phyloP scores from a whole-genome alignment of 2,113 vertebrate genomes.

The Pelobates fuscus region DNA sequence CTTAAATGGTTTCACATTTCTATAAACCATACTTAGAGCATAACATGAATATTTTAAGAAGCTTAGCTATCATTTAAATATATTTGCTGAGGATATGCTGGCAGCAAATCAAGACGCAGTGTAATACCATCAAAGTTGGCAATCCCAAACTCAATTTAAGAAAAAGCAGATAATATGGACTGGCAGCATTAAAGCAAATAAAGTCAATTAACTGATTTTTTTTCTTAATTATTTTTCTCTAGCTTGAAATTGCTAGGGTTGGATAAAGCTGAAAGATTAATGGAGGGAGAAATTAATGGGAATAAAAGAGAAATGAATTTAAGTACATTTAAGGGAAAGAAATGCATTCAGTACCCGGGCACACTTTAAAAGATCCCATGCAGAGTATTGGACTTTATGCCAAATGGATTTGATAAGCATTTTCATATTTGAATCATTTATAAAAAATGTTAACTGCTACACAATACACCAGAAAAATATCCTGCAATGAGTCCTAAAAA shows the following conservation, averaged over 20 bases:
- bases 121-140: conserved; percentile 79
- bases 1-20: conserved; percentile 80
- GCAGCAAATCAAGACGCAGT: conserved; percentile 77
- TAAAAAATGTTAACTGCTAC: no score
- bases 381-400: not conserved
- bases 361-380: conserved; percentile 9
- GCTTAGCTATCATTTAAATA: conserved; percentile 90
- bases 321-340: conserved; percentile 36
- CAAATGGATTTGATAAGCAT: not conserved
- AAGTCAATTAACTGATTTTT: conserved; percentile 79
- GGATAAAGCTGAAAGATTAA: conserved; percentile 63
- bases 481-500: no score
- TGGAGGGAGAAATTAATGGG: conserved; percentile 65
- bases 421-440: not conserved
- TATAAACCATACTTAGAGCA: conserved; percentile 81
- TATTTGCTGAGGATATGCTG: conserved; percentile 81
- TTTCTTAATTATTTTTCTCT: conserved; percentile 72
- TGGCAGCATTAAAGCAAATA: conserved; percentile 81
- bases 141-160: conserved; percentile 80
- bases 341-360: conserved; percentile 7
- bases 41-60: conserved; percentile 90
- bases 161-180: conserved; percentile 76
- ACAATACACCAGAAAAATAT: no score
- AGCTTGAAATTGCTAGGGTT: conserved; percentile 68
- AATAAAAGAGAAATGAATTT: conserved; percentile 57